These are phyloP conservation scores for Phenacoccus solenopsis DNA, from an alignment of 1,140 invertebrate genomes.

Conservation along the genomic window DNA sequence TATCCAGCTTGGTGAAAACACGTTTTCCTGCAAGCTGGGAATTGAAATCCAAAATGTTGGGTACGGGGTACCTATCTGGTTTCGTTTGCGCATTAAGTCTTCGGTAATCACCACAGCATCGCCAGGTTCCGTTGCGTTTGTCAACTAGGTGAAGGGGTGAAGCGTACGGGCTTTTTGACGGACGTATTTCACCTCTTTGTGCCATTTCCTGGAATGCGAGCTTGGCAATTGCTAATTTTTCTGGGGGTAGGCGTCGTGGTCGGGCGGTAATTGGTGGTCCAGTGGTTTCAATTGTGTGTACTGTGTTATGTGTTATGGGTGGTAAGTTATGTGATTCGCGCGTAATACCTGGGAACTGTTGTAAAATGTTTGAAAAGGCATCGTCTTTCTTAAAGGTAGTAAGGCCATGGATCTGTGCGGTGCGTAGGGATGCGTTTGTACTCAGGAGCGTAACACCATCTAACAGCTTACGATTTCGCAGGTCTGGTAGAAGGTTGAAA, in stretches of 20 bases:
- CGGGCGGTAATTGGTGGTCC: conserved; percentile 32
- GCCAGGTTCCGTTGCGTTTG: conserved; percentile 32
- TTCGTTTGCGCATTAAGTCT: conserved; percentile 33
- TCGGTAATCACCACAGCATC: conserved; percentile 36
- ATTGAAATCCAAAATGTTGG: no score
- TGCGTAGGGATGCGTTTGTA: not conserved
- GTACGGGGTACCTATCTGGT: conserved; percentile 33
- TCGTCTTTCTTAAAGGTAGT: no score
- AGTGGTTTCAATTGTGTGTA: conserved; percentile 23
- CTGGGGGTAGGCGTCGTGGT: conserved; percentile 32
- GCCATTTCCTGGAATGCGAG: conserved; percentile 20
- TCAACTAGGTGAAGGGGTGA: conserved; percentile 34
- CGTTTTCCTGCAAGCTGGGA: no score
- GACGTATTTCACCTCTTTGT: conserved; percentile 30
- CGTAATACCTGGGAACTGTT: not conserved
- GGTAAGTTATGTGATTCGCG: not conserved
- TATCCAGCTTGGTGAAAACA: no score
- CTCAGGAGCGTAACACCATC: no score
- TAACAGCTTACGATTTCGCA: conserved; percentile 1
- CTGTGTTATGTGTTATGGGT: not conserved
- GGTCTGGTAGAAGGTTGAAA: conserved; percentile 9
- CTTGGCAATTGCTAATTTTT: not conserved
- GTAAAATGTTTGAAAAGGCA: no score
- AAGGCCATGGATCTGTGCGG: not conserved
- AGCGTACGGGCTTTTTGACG: conserved; percentile 35